A percentile compares a stretch with the other conserved stretches of the same genome.
Evolutionary conservation across 2,888 invertebrate genomes (phyloP).

Genomic region (Philhelius pedissequus): DNA sequence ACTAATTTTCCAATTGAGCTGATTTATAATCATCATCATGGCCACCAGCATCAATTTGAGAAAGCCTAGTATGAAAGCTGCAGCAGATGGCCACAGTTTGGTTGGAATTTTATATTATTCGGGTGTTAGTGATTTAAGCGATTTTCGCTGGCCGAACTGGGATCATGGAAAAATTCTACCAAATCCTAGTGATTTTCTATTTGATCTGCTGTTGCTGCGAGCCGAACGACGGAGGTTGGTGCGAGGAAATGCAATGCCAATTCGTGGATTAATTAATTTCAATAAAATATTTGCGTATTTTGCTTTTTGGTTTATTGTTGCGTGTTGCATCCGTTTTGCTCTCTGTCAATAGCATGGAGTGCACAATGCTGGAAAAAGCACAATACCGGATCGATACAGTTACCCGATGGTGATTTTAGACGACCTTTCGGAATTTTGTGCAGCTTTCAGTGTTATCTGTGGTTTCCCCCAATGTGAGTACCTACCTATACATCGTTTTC

Average conservation of each 20-base stretch:
- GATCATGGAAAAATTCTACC: slow-evolving; percentile 48
- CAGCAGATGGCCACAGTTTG: slow-evolving; percentile 41
- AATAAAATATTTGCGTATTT: slow-evolving; percentile 45
- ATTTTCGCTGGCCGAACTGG: neutral
- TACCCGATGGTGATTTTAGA: slow-evolving; percentile 77
- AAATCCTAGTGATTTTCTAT: slow-evolving; percentile 45
- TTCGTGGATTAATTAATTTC: slow-evolving; percentile 51
- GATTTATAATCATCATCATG: slow-evolving; percentile 49
- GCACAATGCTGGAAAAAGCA: slow-evolving; percentile 78
- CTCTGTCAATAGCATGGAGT: slow-evolving; percentile 75
- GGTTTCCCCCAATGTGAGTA: slow-evolving; percentile 78
- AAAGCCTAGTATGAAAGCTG: neutral
- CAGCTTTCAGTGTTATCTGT: slow-evolving; percentile 77
- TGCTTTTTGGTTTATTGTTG: neutral
- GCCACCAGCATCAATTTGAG: slow-evolving; percentile 1
- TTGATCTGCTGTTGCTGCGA: slow-evolving; percentile 49
- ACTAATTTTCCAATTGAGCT: slow-evolving; percentile 66
- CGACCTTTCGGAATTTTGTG: slow-evolving; percentile 77
- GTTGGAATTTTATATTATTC: slow-evolving; percentile 33
- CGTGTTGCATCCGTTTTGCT: neutral
- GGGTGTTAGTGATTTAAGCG: slow-evolving; percentile 5
- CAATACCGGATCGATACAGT: slow-evolving; percentile 76
- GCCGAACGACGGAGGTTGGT: slow-evolving; percentile 53
- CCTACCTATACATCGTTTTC: neutral
- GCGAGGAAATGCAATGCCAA: neutral